These are phyloP conservation scores for Ectropis grisescens DNA, from an alignment of 1,140 invertebrate genomes.

Conservation along the genomic window DNA sequence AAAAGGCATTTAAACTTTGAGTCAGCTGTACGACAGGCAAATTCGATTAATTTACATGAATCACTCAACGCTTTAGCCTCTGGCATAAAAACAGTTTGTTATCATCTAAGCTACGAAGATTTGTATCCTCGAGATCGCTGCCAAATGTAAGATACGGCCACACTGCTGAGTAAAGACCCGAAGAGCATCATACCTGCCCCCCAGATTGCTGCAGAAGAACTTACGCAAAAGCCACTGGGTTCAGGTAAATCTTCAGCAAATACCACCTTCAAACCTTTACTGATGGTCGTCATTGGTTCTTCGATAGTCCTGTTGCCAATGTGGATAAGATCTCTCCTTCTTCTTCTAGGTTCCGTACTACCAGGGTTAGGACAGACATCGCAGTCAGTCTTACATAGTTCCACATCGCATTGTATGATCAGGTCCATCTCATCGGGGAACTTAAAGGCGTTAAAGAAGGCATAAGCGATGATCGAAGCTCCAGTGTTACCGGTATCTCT, in stretches of 20 bases:
- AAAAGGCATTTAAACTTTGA: no score
- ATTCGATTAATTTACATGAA: no score
- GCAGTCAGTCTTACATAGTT: slow-evolving; percentile 86
- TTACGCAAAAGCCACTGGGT: slow-evolving; percentile 51
- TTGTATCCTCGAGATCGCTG: slow-evolving; percentile 39
- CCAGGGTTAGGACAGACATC: slow-evolving; percentile 79
- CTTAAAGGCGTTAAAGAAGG: slow-evolving; percentile 89
- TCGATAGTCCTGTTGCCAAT: slow-evolving; percentile 63
- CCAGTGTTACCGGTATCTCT: slow-evolving; percentile 79
- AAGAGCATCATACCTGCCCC: slow-evolving; percentile 49
- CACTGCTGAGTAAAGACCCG: slow-evolving; percentile 47
- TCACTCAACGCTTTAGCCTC: no score
- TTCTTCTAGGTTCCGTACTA: slow-evolving; percentile 76
- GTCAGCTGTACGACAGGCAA: no score
- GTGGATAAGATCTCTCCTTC: slow-evolving; percentile 66
- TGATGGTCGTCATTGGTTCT: slow-evolving; percentile 72
- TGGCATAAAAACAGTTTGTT: no score
- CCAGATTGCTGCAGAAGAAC: slow-evolving; percentile 52
- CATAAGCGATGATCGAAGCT: slow-evolving; percentile 84
- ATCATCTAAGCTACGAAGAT: no score
- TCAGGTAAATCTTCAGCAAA: slow-evolving; percentile 74
- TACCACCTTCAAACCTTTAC: slow-evolving; percentile 75
- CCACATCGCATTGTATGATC: slow-evolving; percentile 87
- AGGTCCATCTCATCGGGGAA: slow-evolving; percentile 91
- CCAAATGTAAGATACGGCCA: slow-evolving; percentile 45